Conservation (phyloP, 2,888 invertebrate species). For the Ypsolopha sequella region DNA sequence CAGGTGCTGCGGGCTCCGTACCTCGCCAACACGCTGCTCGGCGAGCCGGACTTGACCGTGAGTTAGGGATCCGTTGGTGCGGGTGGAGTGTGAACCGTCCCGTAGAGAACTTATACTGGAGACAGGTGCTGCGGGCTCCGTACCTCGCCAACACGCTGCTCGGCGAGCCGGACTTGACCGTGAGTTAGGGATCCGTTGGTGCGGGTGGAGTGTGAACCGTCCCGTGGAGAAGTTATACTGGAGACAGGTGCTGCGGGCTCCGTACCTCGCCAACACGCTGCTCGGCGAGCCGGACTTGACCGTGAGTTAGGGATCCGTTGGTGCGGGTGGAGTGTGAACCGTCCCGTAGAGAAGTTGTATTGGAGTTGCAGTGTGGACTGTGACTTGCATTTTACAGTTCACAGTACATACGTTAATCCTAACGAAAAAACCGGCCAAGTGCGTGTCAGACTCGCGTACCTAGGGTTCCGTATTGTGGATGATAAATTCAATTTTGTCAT, state of each 20-base stretch:
- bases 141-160: slow-evolving; percentile 82
- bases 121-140: slow-evolving; percentile 73
- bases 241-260: slow-evolving; percentile 72
- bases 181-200: slow-evolving; percentile 68
- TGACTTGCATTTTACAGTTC: too few relatives aligned
- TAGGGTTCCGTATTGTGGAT: too few relatives aligned
- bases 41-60: slow-evolving; percentile 55
- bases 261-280: slow-evolving; percentile 82
- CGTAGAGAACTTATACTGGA: slow-evolving; percentile 78
- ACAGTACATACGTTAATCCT: too few relatives aligned
- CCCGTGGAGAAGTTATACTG: slow-evolving; percentile 80
- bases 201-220: slow-evolving; percentile 86
- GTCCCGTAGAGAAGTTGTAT: slow-evolving; percentile 79
- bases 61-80: slow-evolving; percentile 73
- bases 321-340: slow-evolving; percentile 85
- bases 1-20: slow-evolving; percentile 76
- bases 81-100: slow-evolving; percentile 88
- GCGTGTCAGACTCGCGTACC: too few relatives aligned
- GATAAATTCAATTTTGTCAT: too few relatives aligned
- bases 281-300: slow-evolving; percentile 61
- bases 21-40: slow-evolving; percentile 80
- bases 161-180: slow-evolving; percentile 53
- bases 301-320: slow-evolving; percentile 66
- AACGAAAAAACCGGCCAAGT: too few relatives aligned
- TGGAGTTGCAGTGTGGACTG: too few relatives aligned